These are phyloP conservation scores for Oceanodroma tethys DNA, from an alignment of 2,113 vertebrate species.

Conservation along the genomic window DNA sequence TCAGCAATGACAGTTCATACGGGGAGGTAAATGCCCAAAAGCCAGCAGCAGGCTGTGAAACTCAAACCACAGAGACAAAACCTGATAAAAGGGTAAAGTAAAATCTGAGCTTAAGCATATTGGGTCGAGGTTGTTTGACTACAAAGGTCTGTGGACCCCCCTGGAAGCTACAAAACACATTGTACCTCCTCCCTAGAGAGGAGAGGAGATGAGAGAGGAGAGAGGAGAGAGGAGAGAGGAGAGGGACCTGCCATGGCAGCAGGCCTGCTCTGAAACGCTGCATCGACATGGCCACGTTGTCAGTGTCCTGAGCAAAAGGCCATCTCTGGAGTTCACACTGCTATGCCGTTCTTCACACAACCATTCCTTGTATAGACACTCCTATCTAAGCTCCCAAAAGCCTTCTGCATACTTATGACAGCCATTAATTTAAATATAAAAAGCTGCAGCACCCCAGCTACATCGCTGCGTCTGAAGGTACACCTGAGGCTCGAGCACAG, in stretches of 20 bases:
- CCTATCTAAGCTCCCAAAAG: not conserved
- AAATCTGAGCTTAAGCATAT: not conserved
- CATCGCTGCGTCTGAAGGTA: not conserved
- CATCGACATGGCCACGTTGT: rapidly evolving
- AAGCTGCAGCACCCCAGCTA: not conserved
- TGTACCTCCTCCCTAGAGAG: not conserved
- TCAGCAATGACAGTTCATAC: too few relatives aligned
- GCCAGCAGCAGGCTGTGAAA: not conserved
- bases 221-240: not conserved
- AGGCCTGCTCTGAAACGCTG: not conserved
- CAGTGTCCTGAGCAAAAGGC: not conserved
- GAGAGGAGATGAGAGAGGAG: not conserved
- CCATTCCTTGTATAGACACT: not conserved
- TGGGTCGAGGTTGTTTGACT: not conserved
- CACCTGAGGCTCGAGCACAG: not conserved
- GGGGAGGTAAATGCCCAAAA: not conserved
- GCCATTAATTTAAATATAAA: not conserved
- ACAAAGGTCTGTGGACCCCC: not conserved
- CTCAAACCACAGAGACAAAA: not conserved
- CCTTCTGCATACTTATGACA: not conserved
- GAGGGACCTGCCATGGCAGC: not conserved
- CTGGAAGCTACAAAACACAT: not conserved
- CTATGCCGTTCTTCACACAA: not conserved
- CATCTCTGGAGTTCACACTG: not conserved
- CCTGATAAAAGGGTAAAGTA: not conserved